Conservation (phyloP, 1,140 invertebrate species). For the Brachionus manjavacas region DNA sequence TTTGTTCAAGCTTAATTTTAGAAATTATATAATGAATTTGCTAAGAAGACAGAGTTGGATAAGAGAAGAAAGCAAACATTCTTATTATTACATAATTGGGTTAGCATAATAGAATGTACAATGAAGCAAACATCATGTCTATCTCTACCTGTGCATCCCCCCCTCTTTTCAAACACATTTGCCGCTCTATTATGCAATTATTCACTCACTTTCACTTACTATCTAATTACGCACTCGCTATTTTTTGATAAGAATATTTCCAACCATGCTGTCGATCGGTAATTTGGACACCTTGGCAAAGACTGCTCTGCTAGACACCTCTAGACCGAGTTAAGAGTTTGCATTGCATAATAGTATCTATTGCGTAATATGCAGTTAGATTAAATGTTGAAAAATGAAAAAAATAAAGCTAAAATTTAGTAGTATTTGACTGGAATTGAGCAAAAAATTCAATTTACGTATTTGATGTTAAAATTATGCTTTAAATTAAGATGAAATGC, state of each 20-base stretch:
- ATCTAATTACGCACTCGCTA: neutral
- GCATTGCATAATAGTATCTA: neutral
- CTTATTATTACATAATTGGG: neutral
- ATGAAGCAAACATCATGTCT: neutral
- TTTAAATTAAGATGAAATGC: neutral
- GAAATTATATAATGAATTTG: conserved; percentile 3
- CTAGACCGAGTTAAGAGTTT: neutral
- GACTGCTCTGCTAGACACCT: neutral
- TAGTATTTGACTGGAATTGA: conserved; percentile 7
- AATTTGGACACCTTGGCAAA: neutral
- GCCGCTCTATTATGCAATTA: neutral
- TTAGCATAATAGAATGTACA: neutral
- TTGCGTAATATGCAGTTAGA: conserved; percentile 3
- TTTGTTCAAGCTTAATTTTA: neutral
- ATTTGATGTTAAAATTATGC: conserved; percentile 17
- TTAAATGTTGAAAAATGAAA: neutral
- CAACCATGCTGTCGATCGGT: neutral
- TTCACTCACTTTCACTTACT: neutral
- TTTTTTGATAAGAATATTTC: neutral
- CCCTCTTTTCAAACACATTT: neutral
- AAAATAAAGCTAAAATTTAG: neutral
- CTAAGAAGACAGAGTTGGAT: neutral
- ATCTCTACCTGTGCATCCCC: neutral
- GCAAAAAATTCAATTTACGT: conserved; percentile 6
- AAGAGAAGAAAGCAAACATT: neutral